Base-by-base conservation (phyloP, 2,797 vertebrate species). In the Mormyrus hasselquistii region DNA sequence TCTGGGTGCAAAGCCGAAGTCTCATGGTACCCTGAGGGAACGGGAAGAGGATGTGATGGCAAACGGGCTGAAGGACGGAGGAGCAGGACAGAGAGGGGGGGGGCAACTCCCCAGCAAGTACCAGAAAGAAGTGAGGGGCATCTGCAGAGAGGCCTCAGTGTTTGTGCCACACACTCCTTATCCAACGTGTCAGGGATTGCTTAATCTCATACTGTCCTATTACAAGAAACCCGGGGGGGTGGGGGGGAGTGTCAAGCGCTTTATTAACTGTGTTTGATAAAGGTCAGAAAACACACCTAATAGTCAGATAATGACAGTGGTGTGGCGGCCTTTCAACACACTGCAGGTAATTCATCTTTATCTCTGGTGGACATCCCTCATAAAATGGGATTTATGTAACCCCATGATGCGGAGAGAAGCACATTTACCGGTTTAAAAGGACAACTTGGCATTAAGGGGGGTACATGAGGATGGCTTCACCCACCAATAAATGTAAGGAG, bases 191-290 rank as follows among this genome's bases (percentile, higher is more conserved):
- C 62, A 12, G 10, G 3, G 25, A 69, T 65, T 65, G 85, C 85
- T 88, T 89, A 29, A 90, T 86, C 85, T 85, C 12, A 14, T 62
- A 86, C 4, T 52, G 34, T 38, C 79, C 50, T 44, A 62, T 85
- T 62, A 69, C 59, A 86, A 53, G 22, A 9, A 86, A 85, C 16
- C 82, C 86, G 4, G 16, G 2, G 16, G 52, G 86, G 82, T 90
- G 87, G 88, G 62, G 44, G 47, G 76, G 87, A 82, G 87, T 57
- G 44, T 87, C 89, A 88, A 91, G 88, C 87, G 53, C 62, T 90
- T 29, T 79, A 89, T 90, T 90, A 90, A 91, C 65, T 91, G 83
- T 91, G 83, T 89, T 88, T 65, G 53, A 90, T 65, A 82, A 90
- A 91, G 88, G 87, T 90, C 83, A 88, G 41, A 89, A 83, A 59